Percentiles rank a stretch among this genome's conserved stretches.
Evolutionary conservation across 1,140 invertebrate genomes (phyloP).

Genomic region (Ceratina japonica): DNA sequence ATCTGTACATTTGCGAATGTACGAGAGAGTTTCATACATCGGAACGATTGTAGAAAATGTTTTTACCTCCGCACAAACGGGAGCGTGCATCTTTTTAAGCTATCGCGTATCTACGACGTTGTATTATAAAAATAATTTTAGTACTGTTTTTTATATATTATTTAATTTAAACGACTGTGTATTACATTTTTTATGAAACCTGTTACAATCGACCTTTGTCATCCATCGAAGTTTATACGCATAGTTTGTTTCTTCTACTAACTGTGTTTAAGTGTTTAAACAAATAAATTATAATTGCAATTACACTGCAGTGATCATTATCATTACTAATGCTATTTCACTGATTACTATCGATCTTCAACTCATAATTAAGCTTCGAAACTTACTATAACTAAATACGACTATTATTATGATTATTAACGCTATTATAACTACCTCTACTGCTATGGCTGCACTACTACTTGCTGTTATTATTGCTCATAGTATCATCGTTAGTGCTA

Average conservation of each 20-base stretch:
- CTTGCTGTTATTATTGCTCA: constrained; percentile 55
- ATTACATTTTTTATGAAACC: constrained; percentile 34
- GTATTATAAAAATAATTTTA: constrained; percentile 16
- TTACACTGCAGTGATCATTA: constrained; percentile 21
- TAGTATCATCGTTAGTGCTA: constrained; percentile 57
- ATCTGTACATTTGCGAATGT: constrained; percentile 11
- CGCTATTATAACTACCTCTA: constrained; percentile 51
- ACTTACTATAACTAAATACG: constrained; percentile 41
- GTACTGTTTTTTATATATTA: constrained; percentile 12
- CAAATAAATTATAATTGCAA: constrained; percentile 39
- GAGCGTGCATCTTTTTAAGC: constrained; percentile 15
- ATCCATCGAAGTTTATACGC: background rate
- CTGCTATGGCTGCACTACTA: constrained; percentile 52
- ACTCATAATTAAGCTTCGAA: constrained; percentile 27
- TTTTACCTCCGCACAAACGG: constrained; percentile 43
- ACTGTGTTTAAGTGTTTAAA: constrained; percentile 23
- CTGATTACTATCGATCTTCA: constrained; percentile 35
- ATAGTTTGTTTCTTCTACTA: constrained; percentile 23
- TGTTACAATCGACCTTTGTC: constrained; percentile 16
- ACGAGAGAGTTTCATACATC: constrained; percentile 23
- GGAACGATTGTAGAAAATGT: constrained; percentile 17
- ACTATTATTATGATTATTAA: constrained; percentile 49
- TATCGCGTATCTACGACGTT: constrained; percentile 6
- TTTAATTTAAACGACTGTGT: constrained; percentile 17
- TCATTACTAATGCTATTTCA: constrained; percentile 40